phyloP scores from a whole-genome alignment of 1,140 invertebrate species.

The Nasonia longicornis region DNA sequence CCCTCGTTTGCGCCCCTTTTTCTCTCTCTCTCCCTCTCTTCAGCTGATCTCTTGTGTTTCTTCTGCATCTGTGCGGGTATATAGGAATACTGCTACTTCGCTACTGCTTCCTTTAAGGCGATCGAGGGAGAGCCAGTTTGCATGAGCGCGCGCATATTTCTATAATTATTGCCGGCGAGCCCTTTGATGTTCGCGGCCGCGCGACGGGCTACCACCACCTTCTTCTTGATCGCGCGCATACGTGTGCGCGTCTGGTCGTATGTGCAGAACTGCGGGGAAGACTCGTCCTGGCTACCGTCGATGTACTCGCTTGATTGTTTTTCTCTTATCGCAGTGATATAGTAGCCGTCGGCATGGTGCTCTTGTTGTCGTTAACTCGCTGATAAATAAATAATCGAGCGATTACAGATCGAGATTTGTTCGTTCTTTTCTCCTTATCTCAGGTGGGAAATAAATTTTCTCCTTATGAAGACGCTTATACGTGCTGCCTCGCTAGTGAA shows the following conservation, averaged over 20 bases:
- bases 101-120: not conserved
- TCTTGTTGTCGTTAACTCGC: conserved; percentile 45
- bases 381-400: conserved; percentile 38
- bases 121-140: conserved; percentile 45
- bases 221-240: conserved; percentile 42
- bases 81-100: not conserved
- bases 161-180: conserved; percentile 67
- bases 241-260: conserved; percentile 37
- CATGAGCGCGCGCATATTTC: conserved; percentile 64
- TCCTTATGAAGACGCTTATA: not conserved
- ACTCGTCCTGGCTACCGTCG: not conserved
- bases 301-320: not conserved
- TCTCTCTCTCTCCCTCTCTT: not conserved
- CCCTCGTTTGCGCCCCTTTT: conserved; percentile 23
- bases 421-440: conserved; percentile 35
- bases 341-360: conserved; percentile 39
- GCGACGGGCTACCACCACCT: conserved; percentile 37
- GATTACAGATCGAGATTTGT: conserved; percentile 30
- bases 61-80: not conserved
- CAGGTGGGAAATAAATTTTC: conserved; percentile 30
- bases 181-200: conserved; percentile 61
- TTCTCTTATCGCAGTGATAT: conserved; percentile 22
- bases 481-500: no score
- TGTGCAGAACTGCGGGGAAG: conserved; percentile 29
- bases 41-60: not conserved